phyloP scores from a whole-genome alignment of 2,797 vertebrate species.

The Rhabdophis nuchalis region DNA sequence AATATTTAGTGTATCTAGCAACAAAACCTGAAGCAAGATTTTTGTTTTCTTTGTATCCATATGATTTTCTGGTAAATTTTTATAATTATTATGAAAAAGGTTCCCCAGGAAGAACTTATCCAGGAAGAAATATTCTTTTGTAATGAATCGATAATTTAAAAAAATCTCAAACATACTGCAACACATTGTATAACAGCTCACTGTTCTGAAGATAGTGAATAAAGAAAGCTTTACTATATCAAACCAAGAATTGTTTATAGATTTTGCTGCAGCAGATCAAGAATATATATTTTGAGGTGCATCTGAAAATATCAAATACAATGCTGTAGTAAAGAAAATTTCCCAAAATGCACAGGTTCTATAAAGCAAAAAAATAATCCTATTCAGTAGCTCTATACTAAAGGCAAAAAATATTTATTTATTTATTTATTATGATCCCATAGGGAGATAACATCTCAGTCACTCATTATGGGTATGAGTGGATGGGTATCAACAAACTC shows the following conservation, averaged over 20 bases:
- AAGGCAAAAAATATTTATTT: not conserved
- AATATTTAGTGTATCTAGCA: not conserved
- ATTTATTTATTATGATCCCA: not conserved
- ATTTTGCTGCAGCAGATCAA: not conserved
- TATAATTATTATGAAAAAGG: not conserved
- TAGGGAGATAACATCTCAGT: no score
- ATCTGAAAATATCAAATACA: not conserved
- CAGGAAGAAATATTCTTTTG: not conserved
- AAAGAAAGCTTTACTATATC: not conserved
- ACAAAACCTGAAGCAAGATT: not conserved
- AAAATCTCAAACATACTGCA: not conserved
- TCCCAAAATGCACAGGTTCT: not conserved
- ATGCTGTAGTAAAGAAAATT: not conserved
- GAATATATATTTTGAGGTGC: not conserved
- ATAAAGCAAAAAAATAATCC: not conserved
- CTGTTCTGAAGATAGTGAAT: not conserved
- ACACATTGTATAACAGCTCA: not conserved
- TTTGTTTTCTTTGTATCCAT: not conserved
- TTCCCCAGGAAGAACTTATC: not conserved
- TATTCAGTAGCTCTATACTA: not conserved
- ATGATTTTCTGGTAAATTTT: not conserved
- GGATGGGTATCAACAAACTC: no score
- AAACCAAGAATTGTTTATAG: not conserved
- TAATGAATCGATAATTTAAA: not conserved
- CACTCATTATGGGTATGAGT: no score